Conservation (phyloP, 2,797 vertebrate species). For the Bryconaethiops microstoma region DNA sequence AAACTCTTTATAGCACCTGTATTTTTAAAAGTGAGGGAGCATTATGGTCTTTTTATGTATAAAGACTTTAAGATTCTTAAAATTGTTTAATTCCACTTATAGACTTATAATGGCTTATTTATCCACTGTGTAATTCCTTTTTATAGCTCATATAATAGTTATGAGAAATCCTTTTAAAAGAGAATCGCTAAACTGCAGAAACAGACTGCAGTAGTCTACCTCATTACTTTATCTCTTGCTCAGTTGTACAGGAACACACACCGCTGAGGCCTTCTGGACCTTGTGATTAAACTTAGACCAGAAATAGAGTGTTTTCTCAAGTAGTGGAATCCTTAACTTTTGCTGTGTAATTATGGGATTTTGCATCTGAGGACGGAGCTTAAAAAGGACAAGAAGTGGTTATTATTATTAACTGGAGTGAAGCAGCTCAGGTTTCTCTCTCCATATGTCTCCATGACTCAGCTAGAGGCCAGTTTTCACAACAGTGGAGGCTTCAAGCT, state of each 20-base stretch:
- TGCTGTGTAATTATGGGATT: constrained; percentile 7
- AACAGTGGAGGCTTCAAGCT: neutral
- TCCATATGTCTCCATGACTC: neutral
- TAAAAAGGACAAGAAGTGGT: neutral
- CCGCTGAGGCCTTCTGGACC: neutral
- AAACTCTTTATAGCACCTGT: neutral
- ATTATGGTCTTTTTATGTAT: neutral
- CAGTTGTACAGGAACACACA: neutral
- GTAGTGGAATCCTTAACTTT: neutral
- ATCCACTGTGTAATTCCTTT: neutral
- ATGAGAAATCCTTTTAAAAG: neutral
- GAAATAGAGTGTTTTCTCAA: neutral
- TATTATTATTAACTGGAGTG: neutral
- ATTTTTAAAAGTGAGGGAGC: neutral
- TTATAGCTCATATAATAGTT: constrained; percentile 8
- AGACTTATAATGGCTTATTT: neutral
- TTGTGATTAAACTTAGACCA: neutral
- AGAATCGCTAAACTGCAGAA: neutral
- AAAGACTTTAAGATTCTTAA: neutral
- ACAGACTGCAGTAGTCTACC: neutral
- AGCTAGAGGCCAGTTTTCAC: neutral
- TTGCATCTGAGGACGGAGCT: neutral
- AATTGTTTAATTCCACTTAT: neutral
- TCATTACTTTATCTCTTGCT: neutral
- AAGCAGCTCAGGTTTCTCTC: neutral